Evolutionary conservation across 2,797 vertebrate species (phyloP).

Genomic region (Brachyalestes nurse): DNA sequence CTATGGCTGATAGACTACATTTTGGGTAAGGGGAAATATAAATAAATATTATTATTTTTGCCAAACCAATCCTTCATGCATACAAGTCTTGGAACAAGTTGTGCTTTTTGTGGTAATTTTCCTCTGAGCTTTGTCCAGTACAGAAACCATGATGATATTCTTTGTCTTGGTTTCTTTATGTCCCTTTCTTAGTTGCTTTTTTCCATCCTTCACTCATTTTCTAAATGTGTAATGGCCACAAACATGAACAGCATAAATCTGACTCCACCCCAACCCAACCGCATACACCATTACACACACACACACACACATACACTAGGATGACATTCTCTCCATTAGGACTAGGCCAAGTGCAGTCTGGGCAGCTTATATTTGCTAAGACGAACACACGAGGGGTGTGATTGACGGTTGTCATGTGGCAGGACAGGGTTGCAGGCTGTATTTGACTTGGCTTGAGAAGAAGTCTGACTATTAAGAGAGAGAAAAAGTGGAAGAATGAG

Average conservation of each 20-base stretch:
- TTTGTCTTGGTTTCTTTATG: conserved; percentile 38
- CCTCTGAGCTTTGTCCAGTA: conserved; percentile 35
- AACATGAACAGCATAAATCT: conserved; percentile 41
- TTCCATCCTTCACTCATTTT: conserved; percentile 43
- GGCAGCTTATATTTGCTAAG: conserved; percentile 22
- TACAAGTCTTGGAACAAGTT: conserved; percentile 21
- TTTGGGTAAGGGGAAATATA: neutral
- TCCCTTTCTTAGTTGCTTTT: conserved; percentile 30
- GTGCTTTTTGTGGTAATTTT: conserved; percentile 45
- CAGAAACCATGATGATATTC: conserved; percentile 28
- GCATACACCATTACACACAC: conserved; percentile 5
- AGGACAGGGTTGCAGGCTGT: conserved; percentile 18
- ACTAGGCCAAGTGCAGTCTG: conserved; percentile 13
- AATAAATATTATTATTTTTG: neutral
- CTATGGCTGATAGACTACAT: neutral
- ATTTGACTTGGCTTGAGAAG: conserved; percentile 42
- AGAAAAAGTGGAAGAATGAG: conserved; percentile 5
- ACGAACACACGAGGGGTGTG: neutral
- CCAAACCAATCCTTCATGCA: neutral
- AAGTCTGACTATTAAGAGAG: conserved; percentile 5
- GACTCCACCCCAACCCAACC: conserved; percentile 21
- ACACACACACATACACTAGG: conserved; percentile 24
- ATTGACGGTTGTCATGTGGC: conserved; percentile 33
- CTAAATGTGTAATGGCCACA: conserved; percentile 43
- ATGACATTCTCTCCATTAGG: conserved; percentile 22